Evolutionary conservation across 2,797 vertebrate species (phyloP).

Genomic region (Pseudomugil tenellus): DNA sequence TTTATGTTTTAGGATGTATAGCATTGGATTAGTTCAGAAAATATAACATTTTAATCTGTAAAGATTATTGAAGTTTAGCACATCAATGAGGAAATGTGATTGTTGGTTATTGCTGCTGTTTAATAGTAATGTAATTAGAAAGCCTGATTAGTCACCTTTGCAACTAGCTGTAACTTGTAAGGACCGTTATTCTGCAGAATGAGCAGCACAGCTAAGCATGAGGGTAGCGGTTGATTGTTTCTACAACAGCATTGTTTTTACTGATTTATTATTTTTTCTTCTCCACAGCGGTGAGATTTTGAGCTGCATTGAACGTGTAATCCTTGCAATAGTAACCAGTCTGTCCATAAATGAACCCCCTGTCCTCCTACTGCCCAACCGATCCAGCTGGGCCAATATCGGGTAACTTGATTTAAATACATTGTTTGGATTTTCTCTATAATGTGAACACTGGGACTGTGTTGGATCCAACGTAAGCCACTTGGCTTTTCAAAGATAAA

Average conservation of each 20-base stretch:
- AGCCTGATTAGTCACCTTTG: too few relatives aligned
- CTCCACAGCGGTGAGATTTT: slow-evolving; percentile 85
- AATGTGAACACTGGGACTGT: slow-evolving; percentile 13
- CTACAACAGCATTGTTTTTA: background rate
- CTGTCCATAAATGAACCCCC: slow-evolving; percentile 89
- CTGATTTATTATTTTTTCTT: slow-evolving; percentile 32
- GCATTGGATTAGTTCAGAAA: too few relatives aligned
- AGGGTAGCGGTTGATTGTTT: background rate
- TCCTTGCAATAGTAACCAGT: slow-evolving; percentile 83
- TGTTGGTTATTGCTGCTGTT: too few relatives aligned
- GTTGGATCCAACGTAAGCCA: slow-evolving; percentile 28
- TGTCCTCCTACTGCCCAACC: slow-evolving; percentile 83
- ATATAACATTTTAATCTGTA: too few relatives aligned
- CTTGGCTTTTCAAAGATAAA: slow-evolving; percentile 51
- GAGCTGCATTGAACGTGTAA: slow-evolving; percentile 87
- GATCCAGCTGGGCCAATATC: slow-evolving; percentile 89
- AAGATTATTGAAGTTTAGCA: too few relatives aligned
- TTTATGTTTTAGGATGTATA: too few relatives aligned
- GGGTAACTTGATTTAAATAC: slow-evolving; percentile 77
- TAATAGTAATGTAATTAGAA: too few relatives aligned
- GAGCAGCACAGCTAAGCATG: background rate
- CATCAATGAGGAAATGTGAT: too few relatives aligned
- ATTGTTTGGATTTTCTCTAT: slow-evolving; percentile 1
- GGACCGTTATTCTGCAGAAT: background rate
- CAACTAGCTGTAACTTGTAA: too few relatives aligned